Evolutionary conservation across 2,888 invertebrate genomes (phyloP).

Genomic region (Dendrolimus pini): DNA sequence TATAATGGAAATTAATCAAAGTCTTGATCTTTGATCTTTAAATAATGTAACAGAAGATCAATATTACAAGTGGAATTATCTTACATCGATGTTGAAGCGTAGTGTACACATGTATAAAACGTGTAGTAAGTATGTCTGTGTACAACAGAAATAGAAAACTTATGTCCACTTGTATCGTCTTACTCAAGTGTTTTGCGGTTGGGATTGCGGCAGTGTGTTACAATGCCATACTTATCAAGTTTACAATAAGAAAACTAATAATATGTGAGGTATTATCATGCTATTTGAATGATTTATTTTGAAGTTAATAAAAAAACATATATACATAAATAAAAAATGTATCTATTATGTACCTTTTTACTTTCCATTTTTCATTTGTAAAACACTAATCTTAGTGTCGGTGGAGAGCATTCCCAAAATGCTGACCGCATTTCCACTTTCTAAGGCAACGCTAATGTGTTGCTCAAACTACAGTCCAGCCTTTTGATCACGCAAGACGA

Average conservation of each 20-base stretch:
- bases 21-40: conserved; percentile 20
- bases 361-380: no score
- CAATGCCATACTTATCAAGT: conserved; percentile 13
- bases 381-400: no score
- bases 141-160: conserved; percentile 28
- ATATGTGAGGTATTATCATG: conserved; percentile 1
- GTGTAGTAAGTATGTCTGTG: not conserved
- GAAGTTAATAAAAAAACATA: no score
- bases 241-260: not conserved
- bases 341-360: no score
- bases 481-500: no score
- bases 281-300: no score
- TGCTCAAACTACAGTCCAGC: no score
- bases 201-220: conserved; percentile 17
- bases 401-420: no score
- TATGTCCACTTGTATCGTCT: conserved; percentile 26
- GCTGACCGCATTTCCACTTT: no score
- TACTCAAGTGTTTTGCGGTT: conserved; percentile 25
- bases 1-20: not conserved
- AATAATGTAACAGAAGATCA: conserved; percentile 13
- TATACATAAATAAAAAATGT: no score
- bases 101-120: not conserved
- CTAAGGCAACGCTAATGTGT: no score
- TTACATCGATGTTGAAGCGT: not conserved
- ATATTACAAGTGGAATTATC: conserved; percentile 5